Conservation (phyloP, 1,140 invertebrate species). For the Centruroides sculpturatus region DNA sequence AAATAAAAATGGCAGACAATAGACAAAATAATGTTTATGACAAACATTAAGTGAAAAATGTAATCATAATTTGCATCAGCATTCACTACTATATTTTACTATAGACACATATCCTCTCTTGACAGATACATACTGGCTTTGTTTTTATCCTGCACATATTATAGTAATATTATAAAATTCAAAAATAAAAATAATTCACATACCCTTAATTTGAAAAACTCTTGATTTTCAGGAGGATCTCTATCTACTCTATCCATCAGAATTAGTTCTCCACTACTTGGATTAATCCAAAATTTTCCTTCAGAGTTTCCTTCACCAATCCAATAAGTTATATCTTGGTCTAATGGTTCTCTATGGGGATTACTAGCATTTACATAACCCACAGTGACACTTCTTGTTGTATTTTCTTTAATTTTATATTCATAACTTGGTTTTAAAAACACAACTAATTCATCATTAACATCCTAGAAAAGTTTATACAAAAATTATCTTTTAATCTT, state of each 20-base stretch:
- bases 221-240: conserved; percentile 22
- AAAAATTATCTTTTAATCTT: background rate
- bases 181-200: background rate
- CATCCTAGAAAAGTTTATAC: conserved; percentile 6
- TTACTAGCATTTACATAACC: conserved; percentile 21
- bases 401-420: conserved; percentile 19
- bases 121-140: no score
- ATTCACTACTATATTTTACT: no score
- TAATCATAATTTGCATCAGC: no score
- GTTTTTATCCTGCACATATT: no score
- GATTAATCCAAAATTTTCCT: conserved; percentile 29
- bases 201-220: conserved; percentile 19
- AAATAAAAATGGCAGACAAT: no score
- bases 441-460: conserved; percentile 21
- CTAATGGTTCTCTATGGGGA: conserved; percentile 7
- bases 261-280: conserved; percentile 27
- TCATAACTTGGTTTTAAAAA: conserved; percentile 21
- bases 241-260: conserved; percentile 23
- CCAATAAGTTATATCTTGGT: conserved; percentile 24
- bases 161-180: no score
- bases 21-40: no score
- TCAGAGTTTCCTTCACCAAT: conserved; percentile 13
- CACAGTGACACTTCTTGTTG: conserved; percentile 16
- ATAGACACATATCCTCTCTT: no score
- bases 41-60: no score